A percentile compares a stretch with the other conserved stretches of the same genome.
Conservation (phyloP, 2,797 vertebrate genomes). For the Emydoidea blandingii region DNA sequence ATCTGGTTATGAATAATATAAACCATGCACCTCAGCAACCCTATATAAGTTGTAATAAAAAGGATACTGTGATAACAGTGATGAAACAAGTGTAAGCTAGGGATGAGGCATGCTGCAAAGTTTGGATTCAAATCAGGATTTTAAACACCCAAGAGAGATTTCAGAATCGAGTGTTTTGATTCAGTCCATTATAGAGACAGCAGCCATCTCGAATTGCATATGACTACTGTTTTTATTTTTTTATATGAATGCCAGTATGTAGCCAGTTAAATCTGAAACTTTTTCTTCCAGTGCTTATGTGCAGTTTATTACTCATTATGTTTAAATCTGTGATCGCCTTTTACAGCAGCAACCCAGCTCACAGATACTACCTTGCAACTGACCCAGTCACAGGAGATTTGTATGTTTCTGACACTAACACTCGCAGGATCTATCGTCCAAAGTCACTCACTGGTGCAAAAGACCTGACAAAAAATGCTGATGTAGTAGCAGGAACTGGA, state of each 20-base stretch:
- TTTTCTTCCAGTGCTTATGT: not conserved
- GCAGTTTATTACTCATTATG: not conserved
- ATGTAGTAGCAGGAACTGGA: slow-evolving; percentile 94
- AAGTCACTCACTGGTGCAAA: slow-evolving; percentile 87
- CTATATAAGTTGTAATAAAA: slow-evolving; percentile 29
- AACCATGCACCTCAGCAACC: not conserved
- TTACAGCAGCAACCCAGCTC: slow-evolving; percentile 96
- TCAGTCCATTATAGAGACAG: not conserved
- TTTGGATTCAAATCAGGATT: not conserved
- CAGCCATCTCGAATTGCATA: not conserved
- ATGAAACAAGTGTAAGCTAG: not conserved
- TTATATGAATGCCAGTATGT: not conserved
- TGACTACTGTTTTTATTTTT: not conserved
- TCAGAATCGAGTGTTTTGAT: not conserved
- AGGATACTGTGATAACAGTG: not conserved
- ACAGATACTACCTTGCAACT: slow-evolving; percentile 96
- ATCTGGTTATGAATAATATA: slow-evolving; percentile 55
- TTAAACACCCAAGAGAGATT: not conserved
- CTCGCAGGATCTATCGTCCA: slow-evolving; percentile 93
- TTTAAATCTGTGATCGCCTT: slow-evolving; percentile 41
- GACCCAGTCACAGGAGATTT: slow-evolving; percentile 94
- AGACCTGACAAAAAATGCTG: slow-evolving; percentile 92
- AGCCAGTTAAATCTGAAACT: not conserved
- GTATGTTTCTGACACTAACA: slow-evolving; percentile 98
- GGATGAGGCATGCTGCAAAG: not conserved